Percentiles rank a stretch among this genome's conserved stretches.
Evolutionary conservation across 2,888 invertebrate genomes (phyloP).

Genomic region (Tubiluchus corallicola): DNA sequence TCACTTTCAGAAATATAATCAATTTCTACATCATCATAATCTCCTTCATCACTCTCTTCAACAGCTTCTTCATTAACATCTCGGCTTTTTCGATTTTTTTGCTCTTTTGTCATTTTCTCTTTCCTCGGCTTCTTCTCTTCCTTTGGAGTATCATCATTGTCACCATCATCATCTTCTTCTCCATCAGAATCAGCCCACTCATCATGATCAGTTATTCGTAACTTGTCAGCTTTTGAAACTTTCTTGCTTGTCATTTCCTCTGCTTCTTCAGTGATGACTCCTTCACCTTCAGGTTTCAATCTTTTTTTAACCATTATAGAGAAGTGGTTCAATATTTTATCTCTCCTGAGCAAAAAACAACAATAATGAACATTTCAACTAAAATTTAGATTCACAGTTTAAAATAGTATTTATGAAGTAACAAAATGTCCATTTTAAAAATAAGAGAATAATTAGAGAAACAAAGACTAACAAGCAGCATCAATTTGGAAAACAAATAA

Average conservation of each 20-base stretch:
- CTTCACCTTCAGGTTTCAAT: constrained; percentile 42
- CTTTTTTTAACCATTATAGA: constrained; percentile 80
- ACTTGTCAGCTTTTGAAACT: too few relatives aligned
- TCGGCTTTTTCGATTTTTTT: constrained; percentile 31
- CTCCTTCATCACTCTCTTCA: constrained; percentile 92
- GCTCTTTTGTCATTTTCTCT: constrained; percentile 39
- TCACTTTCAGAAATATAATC: constrained; percentile 84
- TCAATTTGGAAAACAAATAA: too few relatives aligned
- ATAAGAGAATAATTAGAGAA: too few relatives aligned
- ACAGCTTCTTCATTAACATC: constrained; percentile 66
- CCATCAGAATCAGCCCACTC: constrained; percentile 31
- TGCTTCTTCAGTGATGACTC: constrained; percentile 36
- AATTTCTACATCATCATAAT: constrained; percentile 80
- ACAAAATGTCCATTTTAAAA: constrained; percentile 7
- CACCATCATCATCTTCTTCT: constrained; percentile 35
- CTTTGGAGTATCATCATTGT: constrained; percentile 15
- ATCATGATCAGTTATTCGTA: constrained; percentile 18
- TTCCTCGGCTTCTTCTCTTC: constrained; percentile 13
- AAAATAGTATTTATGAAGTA: not conserved
- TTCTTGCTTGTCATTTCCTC: too few relatives aligned
- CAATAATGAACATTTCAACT: too few relatives aligned
- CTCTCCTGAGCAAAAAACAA: constrained; percentile 41
- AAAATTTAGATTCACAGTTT: too few relatives aligned
- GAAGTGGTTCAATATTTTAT: constrained; percentile 88
- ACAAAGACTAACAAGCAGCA: too few relatives aligned